Evolutionary conservation across 2,888 invertebrate species (phyloP).

Genomic region (Kuschelorhynchus macadamiae): DNA sequence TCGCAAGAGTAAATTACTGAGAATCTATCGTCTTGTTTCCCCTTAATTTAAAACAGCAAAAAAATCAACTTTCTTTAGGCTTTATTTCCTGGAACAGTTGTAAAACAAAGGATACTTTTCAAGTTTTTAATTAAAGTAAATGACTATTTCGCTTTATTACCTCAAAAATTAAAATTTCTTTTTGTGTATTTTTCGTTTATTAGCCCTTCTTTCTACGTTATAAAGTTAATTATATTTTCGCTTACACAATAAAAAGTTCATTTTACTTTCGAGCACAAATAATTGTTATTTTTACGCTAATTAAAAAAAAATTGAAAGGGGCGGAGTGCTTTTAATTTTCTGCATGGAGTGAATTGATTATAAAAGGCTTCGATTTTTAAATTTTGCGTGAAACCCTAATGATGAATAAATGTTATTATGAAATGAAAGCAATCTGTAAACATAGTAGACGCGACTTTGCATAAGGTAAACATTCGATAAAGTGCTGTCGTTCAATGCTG

Average conservation of each 20-base stretch:
- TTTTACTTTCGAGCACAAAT: slow-evolving; percentile 56
- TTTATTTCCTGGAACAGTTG: slow-evolving; percentile 66
- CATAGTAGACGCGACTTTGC: too few relatives aligned
- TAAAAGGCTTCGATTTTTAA: slow-evolving; percentile 27
- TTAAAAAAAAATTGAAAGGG: slow-evolving; percentile 39
- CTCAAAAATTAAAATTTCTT: slow-evolving; percentile 67
- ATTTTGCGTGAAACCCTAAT: slow-evolving; percentile 13
- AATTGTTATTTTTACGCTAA: slow-evolving; percentile 56
- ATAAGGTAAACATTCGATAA: background rate
- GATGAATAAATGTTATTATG: slow-evolving; percentile 15
- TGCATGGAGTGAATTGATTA: slow-evolving; percentile 11
- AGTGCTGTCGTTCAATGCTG: background rate
- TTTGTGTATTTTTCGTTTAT: slow-evolving; percentile 58
- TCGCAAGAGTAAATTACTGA: background rate
- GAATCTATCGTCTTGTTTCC: slow-evolving; percentile 20
- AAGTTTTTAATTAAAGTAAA: slow-evolving; percentile 69
- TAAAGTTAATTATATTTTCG: slow-evolving; percentile 62
- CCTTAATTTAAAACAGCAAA: slow-evolving; percentile 31
- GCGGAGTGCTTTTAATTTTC: slow-evolving; percentile 19
- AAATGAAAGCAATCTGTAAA: background rate
- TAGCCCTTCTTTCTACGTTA: slow-evolving; percentile 58
- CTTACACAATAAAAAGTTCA: slow-evolving; percentile 59
- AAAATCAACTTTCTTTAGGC: slow-evolving; percentile 65
- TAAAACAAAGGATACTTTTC: slow-evolving; percentile 68
- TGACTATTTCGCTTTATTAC: slow-evolving; percentile 68